phyloP scores from a whole-genome alignment of 2,888 invertebrate genomes.

The Agrypnus murinus region DNA sequence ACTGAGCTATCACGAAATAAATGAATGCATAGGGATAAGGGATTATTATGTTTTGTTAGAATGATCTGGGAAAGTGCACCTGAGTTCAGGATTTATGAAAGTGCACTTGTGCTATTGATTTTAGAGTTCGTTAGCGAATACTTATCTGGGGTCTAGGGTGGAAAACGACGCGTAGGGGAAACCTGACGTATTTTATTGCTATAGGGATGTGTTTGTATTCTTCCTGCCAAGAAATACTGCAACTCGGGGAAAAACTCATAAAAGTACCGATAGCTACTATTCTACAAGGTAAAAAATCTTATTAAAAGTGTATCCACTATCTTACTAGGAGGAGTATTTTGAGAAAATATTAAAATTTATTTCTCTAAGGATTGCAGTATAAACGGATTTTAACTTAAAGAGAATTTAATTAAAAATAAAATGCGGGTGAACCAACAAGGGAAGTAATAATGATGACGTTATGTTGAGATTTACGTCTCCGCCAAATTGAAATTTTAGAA shows the following conservation, averaged over 20 bases:
- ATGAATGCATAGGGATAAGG: constrained; percentile 44
- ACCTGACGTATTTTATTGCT: constrained; percentile 43
- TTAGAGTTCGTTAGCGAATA: constrained; percentile 49
- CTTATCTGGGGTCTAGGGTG: constrained; percentile 42
- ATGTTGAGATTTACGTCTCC: constrained; percentile 49
- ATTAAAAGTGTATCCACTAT: constrained; percentile 7
- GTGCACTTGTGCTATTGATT: constrained; percentile 50
- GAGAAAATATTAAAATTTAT: constrained; percentile 39
- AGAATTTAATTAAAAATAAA: constrained; percentile 51
- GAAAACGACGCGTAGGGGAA: constrained; percentile 43
- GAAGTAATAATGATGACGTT: constrained; percentile 49
- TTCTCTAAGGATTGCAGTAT: constrained; percentile 32
- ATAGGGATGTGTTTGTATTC: constrained; percentile 30
- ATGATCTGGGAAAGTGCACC: constrained; percentile 51
- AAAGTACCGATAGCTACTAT: constrained; percentile 29
- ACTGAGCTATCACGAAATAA: constrained; percentile 41
- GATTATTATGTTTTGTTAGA: constrained; percentile 52
- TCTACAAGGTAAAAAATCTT: neutral
- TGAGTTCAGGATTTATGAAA: constrained; percentile 48
- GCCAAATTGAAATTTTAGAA: constrained; percentile 50
- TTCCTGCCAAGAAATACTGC: constrained; percentile 7
- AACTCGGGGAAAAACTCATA: constrained; percentile 12
- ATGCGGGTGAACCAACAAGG: constrained; percentile 47
- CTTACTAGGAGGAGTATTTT: too few species aligned
- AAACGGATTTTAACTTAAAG: constrained; percentile 45